Evolutionary conservation across 2,888 invertebrate genomes (phyloP), one percentile per base, ranked within the genome.

Genomic region (Himalopsyche japonica): DNA sequence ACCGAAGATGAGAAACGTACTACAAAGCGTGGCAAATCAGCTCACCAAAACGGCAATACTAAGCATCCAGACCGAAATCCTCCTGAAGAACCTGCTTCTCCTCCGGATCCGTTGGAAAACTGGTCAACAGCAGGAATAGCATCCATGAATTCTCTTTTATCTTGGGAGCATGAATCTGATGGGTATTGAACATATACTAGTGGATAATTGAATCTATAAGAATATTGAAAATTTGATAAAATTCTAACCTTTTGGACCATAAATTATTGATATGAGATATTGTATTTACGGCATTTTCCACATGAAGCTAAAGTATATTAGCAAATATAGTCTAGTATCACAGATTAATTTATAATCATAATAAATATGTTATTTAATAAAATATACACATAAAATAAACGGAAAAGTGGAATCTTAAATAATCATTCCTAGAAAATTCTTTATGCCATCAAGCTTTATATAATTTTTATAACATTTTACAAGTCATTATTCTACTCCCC

Each of bases 91-190:
- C 77, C 80, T 3, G 24, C 48, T 12, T 80, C 86, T 34, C 87
- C 85, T n/a, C 87, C 85, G n/a, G 86, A 86, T 79, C 87, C 85
- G 18, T 80, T 86, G 49, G 86, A 87, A 81, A 87, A 84, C 80
- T 86, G 87, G 87, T 85, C 85, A 79, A 86, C 85, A 18, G 86
- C 87, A 30, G 87, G 87, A 76, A 82, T 87, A 43, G 85, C 85
- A 48, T 86, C 86, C 64, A 87, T 87, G 87, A 86, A 86, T 70
- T 81, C 86, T 8, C 80, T 87, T 0, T 79, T 87, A 10, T 79
- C 86, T 7, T 82, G 83, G 84, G 87, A 85, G 12, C 82, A 87
- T 77, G 87, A 87, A 37, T 87, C 87, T 0, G 87, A 87, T 82
- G 82, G 84, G 20, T 86, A 83, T 80, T 84, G 48, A 86, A 27